phyloP scores from a whole-genome alignment of 2,888 invertebrate genomes.

The Lydus trimaculatus region DNA sequence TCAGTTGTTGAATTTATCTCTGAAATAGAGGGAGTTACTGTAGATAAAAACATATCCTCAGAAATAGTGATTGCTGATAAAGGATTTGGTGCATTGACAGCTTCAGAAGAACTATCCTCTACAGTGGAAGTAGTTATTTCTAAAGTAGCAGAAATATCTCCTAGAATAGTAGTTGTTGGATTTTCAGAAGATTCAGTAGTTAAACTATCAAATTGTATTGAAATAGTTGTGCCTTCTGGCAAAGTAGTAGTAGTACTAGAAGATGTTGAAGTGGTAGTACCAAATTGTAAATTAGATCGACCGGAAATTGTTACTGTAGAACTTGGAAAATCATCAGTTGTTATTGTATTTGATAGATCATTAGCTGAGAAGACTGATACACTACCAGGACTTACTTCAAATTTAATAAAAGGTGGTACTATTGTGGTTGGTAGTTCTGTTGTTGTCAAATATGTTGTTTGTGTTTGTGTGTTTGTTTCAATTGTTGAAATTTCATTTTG shows the following conservation, averaged over 20 bases:
- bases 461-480: slow-evolving; percentile 54
- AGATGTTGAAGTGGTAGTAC: slow-evolving; percentile 31
- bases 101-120: slow-evolving; percentile 5
- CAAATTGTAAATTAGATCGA: slow-evolving; percentile 57
- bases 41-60: background rate
- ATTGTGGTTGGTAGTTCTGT: slow-evolving; percentile 60
- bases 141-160: no score
- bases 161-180: slow-evolving; percentile 25
- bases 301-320: slow-evolving; percentile 64
- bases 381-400: slow-evolving; percentile 58
- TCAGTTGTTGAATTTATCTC: background rate
- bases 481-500: slow-evolving; percentile 54
- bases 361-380: slow-evolving; percentile 57
- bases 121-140: no score
- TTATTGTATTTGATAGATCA: slow-evolving; percentile 56
- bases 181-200: background rate
- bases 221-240: slow-evolving; percentile 13
- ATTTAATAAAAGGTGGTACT: slow-evolving; percentile 50
- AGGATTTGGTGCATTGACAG: background rate
- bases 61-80: slow-evolving; percentile 19
- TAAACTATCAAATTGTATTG: background rate
- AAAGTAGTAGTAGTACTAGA: slow-evolving; percentile 21
- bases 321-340: slow-evolving; percentile 64
- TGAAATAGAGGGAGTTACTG: slow-evolving; percentile 11
- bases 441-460: slow-evolving; percentile 59